Evolutionary conservation across 2,888 invertebrate species (phyloP).

Genomic region (Platycnemis pennipes): DNA sequence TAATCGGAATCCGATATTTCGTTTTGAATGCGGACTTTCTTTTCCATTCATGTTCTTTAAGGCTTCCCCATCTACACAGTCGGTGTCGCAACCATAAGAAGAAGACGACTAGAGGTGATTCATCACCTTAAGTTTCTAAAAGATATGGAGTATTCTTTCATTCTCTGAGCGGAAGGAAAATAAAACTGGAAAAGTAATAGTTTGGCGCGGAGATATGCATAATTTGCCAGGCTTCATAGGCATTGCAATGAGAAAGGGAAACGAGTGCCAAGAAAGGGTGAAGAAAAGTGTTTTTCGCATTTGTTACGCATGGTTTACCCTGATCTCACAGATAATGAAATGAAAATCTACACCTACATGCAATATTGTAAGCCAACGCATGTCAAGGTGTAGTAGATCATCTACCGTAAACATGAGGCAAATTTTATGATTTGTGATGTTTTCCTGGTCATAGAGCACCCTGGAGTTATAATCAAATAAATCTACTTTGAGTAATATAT

Average conservation of each 20-base stretch:
- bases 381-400: too few species aligned
- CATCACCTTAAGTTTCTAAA: not conserved
- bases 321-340: too few species aligned
- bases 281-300: too few species aligned
- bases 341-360: too few species aligned
- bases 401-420: too few species aligned
- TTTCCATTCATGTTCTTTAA: not conserved
- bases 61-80: not conserved
- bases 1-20: constrained; percentile 22
- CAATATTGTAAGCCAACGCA: too few species aligned
- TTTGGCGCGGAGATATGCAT: not conserved
- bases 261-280: too few species aligned
- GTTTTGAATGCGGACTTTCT: not conserved
- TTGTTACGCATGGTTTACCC: too few species aligned
- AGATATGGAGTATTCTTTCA: not conserved
- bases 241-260: not conserved
- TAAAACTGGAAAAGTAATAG: not conserved
- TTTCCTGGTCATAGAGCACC: too few species aligned
- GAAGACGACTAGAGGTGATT: not conserved
- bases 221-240: not conserved
- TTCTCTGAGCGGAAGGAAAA: not conserved
- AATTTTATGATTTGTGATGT: too few species aligned
- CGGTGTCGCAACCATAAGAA: not conserved
- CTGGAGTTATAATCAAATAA: too few species aligned
- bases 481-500: too few species aligned